These are phyloP conservation scores for Trichogramma evanescens DNA, from an alignment of 2,888 invertebrate species.

Conservation along the genomic window DNA sequence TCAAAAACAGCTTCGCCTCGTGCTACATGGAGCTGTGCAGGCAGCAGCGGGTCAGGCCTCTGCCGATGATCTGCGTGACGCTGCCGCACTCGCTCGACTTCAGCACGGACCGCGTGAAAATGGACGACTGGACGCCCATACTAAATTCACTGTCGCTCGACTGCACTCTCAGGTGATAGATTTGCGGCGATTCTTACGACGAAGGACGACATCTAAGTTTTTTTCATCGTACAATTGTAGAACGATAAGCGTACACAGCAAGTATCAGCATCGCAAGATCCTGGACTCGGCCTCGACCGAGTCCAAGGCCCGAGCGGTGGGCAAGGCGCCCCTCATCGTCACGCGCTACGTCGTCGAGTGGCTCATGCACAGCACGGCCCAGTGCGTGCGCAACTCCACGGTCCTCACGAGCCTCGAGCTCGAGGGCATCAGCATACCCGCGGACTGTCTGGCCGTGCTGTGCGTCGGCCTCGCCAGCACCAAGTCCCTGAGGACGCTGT, in stretches of 20 bases:
- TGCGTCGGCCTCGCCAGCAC: conserved; percentile 59
- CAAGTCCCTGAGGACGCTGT: conserved; percentile 60
- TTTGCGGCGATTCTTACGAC: background rate
- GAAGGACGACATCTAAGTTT: too few species aligned
- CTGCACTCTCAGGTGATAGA: conserved; percentile 52
- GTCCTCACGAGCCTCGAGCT: conserved; percentile 58
- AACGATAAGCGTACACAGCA: conserved; percentile 60
- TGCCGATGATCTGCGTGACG: conserved; percentile 41
- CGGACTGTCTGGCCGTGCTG: conserved; percentile 58
- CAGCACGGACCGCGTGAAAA: conserved; percentile 66
- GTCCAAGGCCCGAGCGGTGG: conserved; percentile 57
- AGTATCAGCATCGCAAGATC: conserved; percentile 54
- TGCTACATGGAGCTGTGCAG: conserved; percentile 44
- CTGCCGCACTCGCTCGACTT: conserved; percentile 57
- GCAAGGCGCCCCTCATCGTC: conserved; percentile 58
- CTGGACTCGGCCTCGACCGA: conserved; percentile 52
- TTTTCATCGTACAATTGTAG: conserved; percentile 32
- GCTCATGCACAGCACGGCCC: conserved; percentile 59
- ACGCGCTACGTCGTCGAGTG: conserved; percentile 65
- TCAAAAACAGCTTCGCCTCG: conserved; percentile 34
- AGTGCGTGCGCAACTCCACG: conserved; percentile 58
- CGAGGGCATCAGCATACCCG: conserved; percentile 65
- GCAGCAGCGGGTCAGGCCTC: conserved; percentile 35
- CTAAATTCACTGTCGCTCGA: conserved; percentile 66
- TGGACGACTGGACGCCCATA: conserved; percentile 70